These are phyloP conservation scores for Egretta garzetta DNA, from an alignment of 2,113 vertebrate genomes.

Conservation along the genomic window DNA sequence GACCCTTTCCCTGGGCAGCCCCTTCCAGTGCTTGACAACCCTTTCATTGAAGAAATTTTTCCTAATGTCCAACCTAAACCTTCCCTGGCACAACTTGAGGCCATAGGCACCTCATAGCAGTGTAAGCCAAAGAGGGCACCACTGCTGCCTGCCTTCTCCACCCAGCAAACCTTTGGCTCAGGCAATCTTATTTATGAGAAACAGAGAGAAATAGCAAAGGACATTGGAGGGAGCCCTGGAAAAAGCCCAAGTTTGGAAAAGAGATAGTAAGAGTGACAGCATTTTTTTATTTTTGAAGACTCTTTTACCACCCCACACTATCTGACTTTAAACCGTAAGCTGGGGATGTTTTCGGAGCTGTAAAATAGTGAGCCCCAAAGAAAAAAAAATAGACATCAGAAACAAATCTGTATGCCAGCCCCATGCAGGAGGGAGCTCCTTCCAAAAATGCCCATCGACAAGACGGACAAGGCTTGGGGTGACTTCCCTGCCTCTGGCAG, in stretches of 20 bases:
- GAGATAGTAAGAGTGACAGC: background rate
- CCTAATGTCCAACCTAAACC: too few relatives aligned
- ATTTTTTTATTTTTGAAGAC: background rate
- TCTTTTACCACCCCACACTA: background rate
- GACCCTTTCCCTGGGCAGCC: too few relatives aligned
- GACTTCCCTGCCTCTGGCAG: background rate
- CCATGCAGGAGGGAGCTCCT: background rate
- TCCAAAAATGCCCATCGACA: background rate
- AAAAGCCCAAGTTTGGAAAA: background rate
- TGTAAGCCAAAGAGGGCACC: background rate
- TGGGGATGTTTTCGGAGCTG: background rate
- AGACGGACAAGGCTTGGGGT: background rate
- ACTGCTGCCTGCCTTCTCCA: background rate
- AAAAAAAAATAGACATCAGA: background rate
- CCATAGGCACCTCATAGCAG: too few relatives aligned
- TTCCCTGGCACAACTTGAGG: too few relatives aligned
- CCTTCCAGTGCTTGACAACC: too few relatives aligned
- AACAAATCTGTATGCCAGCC: background rate
- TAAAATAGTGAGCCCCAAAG: background rate
- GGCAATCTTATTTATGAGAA: background rate
- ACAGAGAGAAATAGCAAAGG: background rate
- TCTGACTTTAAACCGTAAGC: background rate
- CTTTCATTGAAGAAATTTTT: too few relatives aligned
- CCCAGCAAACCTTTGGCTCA: background rate
- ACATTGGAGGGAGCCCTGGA: background rate